Conservation (phyloP, 2,888 invertebrate species). For the Zaprionus bogoriensis region DNA sequence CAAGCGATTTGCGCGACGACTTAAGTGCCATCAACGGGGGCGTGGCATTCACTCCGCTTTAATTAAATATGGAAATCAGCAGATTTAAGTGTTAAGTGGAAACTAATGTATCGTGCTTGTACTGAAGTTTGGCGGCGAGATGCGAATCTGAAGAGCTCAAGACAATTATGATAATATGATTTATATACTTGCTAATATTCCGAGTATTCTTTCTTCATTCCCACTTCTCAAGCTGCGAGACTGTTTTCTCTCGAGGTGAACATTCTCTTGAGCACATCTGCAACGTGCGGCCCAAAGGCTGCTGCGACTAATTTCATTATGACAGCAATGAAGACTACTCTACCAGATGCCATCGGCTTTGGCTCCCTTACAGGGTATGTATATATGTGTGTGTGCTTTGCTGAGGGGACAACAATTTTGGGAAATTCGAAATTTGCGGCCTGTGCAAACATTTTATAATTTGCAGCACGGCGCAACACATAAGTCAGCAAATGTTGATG, state of each 20-base stretch:
- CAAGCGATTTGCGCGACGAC: conserved; percentile 72
- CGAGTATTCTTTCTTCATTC: not conserved
- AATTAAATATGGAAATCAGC: conserved; percentile 67
- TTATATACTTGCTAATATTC: no score
- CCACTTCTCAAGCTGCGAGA: not conserved
- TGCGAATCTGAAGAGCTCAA: no score
- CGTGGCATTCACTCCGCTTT: conserved; percentile 34
- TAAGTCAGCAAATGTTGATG: conserved; percentile 57
- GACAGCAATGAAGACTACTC: conserved; percentile 34
- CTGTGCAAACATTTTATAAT: conserved; percentile 76
- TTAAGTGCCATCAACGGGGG: conserved; percentile 53
- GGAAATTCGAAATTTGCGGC: conserved; percentile 66
- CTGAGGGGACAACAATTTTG: conserved; percentile 55
- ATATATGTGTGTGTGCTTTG: not conserved
- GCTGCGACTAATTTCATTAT: conserved; percentile 59
- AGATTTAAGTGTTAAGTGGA: conserved; percentile 50
- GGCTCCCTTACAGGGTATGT: conserved; percentile 4
- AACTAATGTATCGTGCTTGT: conserved; percentile 22
- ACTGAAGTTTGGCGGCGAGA: no score
- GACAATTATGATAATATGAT: no score
- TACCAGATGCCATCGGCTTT: conserved; percentile 59
- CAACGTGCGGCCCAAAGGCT: conserved; percentile 53
- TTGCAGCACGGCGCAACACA: conserved; percentile 70
- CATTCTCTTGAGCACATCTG: conserved; percentile 38
- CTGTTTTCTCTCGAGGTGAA: conserved; percentile 15